A percentile compares a stretch with the other conserved stretches of the same genome.
These are phyloP conservation scores for Myotis yumanensis DNA, from an alignment of 2,113 vertebrate genomes.

Conservation along the genomic window DNA sequence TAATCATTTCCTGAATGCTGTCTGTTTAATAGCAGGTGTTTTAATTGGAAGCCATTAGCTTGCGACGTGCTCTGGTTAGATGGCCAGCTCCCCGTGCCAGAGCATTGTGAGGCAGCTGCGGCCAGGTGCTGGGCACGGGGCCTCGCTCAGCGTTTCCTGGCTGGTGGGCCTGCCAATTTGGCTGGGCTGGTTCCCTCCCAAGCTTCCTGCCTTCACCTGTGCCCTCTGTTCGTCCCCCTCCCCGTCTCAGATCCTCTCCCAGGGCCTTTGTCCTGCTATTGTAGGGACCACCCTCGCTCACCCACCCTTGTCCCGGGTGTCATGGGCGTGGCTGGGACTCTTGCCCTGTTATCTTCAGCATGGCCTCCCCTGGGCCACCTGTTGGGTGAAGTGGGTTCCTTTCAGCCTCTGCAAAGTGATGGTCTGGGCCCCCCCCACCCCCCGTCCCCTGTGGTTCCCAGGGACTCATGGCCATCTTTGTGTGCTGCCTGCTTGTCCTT, in stretches of 20 bases:
- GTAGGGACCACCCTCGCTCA: too few relatives aligned
- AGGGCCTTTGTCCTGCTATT: neutral
- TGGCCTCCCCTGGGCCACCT: neutral
- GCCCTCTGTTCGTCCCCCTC: accelerated
- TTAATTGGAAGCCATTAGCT: neutral
- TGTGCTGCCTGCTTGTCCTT: neutral
- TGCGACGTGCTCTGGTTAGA: neutral
- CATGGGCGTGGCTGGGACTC: accelerated
- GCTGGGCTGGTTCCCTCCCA: neutral
- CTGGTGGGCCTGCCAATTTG: accelerated
- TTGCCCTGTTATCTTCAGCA: neutral
- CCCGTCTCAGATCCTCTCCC: neutral
- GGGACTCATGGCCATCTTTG: accelerated
- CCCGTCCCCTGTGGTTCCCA: neutral
- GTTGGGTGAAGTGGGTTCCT: neutral
- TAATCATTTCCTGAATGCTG: neutral
- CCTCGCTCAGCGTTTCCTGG: neutral
- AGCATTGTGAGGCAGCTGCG: neutral
- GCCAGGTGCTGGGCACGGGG: neutral
- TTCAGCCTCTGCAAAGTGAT: neutral
- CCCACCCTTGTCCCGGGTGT: neutral
- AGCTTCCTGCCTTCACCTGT: neutral
- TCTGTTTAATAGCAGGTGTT: neutral
- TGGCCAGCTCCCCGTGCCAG: neutral
- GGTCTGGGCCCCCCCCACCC: neutral